Evolutionary conservation across 1,140 invertebrate species (phyloP).

Genomic region (Apis florea): DNA sequence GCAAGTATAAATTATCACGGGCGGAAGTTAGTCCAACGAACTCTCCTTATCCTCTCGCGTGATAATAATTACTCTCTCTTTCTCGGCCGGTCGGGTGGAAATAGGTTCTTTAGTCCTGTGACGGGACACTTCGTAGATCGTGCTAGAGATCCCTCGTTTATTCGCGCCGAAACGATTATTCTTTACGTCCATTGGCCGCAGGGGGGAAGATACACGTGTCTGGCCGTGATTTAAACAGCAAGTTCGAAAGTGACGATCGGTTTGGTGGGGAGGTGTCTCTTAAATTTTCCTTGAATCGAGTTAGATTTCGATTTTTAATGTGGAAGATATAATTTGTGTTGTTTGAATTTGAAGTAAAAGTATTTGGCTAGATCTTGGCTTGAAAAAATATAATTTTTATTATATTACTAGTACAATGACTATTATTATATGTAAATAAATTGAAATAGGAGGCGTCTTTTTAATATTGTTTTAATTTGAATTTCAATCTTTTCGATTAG

Average conservation of each 20-base stretch:
- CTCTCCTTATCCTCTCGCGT: constrained; percentile 64
- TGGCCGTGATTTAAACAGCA: constrained; percentile 12
- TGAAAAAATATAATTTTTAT: too few relatives aligned
- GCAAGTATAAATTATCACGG: constrained; percentile 66
- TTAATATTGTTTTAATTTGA: too few relatives aligned
- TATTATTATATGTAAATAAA: too few relatives aligned
- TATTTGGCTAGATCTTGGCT: too few relatives aligned
- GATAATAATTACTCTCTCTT: constrained; percentile 69
- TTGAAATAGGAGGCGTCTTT: too few relatives aligned
- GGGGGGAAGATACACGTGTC: background rate
- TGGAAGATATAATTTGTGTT: background rate
- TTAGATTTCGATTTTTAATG: background rate
- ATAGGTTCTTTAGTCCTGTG: constrained; percentile 62
- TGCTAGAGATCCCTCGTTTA: constrained; percentile 55
- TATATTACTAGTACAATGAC: too few relatives aligned
- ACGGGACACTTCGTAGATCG: constrained; percentile 62
- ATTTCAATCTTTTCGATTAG: too few relatives aligned
- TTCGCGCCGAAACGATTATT: constrained; percentile 54
- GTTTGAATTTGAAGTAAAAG: too few relatives aligned
- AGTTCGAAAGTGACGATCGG: constrained; percentile 1
- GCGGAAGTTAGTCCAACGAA: constrained; percentile 65
- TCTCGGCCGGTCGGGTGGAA: constrained; percentile 55
- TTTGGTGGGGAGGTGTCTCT: too few relatives aligned
- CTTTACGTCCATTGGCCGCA: constrained; percentile 18
- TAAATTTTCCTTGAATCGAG: too few relatives aligned